Evolutionary conservation across 2,888 invertebrate species (phyloP).

Genomic region (Diaprepes abbreviatus): DNA sequence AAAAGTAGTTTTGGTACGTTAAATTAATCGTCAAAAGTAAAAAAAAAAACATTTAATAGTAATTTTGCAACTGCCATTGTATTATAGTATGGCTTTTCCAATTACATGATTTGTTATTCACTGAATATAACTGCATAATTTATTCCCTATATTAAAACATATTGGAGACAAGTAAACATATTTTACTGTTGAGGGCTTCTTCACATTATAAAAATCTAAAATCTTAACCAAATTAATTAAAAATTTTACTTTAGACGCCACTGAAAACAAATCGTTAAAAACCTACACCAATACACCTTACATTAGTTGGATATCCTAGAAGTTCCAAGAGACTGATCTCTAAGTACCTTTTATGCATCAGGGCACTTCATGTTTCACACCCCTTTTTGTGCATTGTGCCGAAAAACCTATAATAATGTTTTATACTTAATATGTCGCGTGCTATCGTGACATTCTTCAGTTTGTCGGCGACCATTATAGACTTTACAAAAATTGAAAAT

Average conservation of each 20-base stretch:
- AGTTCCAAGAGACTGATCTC: slow-evolving; percentile 53
- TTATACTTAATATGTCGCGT: slow-evolving; percentile 18
- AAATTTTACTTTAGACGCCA: slow-evolving; percentile 2
- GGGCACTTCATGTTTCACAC: slow-evolving; percentile 48
- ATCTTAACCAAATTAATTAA: too few relatives aligned
- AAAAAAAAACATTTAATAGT: too few relatives aligned
- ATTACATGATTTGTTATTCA: too few relatives aligned
- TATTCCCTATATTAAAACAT: too few relatives aligned
- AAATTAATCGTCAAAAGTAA: too few relatives aligned
- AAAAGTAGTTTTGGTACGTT: too few relatives aligned
- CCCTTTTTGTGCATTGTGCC: slow-evolving; percentile 35
- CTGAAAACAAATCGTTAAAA: slow-evolving; percentile 10
- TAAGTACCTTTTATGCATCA: slow-evolving; percentile 57
- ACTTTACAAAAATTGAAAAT: background rate
- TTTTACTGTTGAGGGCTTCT: too few relatives aligned
- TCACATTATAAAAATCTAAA: too few relatives aligned
- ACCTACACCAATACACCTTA: slow-evolving; percentile 9
- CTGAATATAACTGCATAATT: too few relatives aligned
- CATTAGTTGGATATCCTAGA: slow-evolving; percentile 41
- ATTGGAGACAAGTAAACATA: too few relatives aligned
- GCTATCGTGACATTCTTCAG: background rate
- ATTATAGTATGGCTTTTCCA: too few relatives aligned
- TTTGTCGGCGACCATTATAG: slow-evolving; percentile 11
- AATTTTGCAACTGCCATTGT: too few relatives aligned
- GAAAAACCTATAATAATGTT: slow-evolving; percentile 38